Evolutionary conservation across 2,797 vertebrate species (phyloP).

Genomic region (Scleropages formosus): DNA sequence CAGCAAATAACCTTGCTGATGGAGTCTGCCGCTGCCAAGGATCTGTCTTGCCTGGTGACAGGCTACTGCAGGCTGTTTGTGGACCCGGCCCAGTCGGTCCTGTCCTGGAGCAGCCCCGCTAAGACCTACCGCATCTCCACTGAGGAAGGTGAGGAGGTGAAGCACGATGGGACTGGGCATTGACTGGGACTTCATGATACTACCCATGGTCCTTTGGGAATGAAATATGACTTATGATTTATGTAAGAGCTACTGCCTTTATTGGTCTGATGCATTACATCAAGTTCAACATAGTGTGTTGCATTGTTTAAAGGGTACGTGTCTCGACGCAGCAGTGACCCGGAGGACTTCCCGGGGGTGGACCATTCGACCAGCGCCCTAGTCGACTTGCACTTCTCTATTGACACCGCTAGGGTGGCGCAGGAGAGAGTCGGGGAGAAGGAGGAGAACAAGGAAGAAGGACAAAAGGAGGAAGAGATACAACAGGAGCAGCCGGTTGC

Average conservation of each 20-base stretch:
- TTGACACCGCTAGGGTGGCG: conserved; percentile 46
- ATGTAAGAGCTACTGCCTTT: neutral
- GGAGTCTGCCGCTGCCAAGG: conserved; percentile 92
- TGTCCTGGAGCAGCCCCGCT: conserved; percentile 78
- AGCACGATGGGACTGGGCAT: conserved; percentile 45
- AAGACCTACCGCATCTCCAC: conserved; percentile 81
- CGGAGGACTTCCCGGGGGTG: conserved; percentile 83
- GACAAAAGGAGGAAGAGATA: conserved; percentile 29
- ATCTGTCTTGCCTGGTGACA: conserved; percentile 86
- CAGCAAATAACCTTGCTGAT: conserved; percentile 92
- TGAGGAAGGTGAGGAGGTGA: conserved; percentile 85
- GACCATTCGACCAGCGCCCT: conserved; percentile 75
- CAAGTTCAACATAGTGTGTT: conserved; percentile 1
- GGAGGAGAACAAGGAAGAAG: conserved; percentile 46
- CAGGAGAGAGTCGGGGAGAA: conserved; percentile 63
- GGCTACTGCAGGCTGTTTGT: conserved; percentile 92
- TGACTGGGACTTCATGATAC: neutral
- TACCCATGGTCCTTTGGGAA: no score
- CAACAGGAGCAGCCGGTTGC: conserved; percentile 58
- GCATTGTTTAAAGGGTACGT: conserved; percentile 77
- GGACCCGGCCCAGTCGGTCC: conserved; percentile 78
- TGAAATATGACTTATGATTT: no score
- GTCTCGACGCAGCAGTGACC: conserved; percentile 88
- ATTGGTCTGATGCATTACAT: neutral
- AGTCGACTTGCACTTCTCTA: conserved; percentile 39